A percentile compares a stretch with the other conserved stretches of the same genome.
Evolutionary conservation across 1,140 invertebrate species (phyloP).

Genomic region (Tetranychus urticae): DNA sequence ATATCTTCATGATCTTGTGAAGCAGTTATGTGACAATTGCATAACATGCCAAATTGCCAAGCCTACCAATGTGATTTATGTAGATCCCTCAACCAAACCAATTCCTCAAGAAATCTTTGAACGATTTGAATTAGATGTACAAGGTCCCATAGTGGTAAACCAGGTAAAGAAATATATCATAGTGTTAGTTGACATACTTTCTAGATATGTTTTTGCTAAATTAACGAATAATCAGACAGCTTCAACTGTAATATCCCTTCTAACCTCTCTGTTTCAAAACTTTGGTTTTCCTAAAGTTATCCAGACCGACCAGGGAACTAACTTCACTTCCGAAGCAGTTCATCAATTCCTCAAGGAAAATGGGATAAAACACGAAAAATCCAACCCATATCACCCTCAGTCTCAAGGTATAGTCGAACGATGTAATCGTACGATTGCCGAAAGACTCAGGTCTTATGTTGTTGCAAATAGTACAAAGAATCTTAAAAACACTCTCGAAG

Average conservation of each 20-base stretch:
- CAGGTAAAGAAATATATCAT: neutral
- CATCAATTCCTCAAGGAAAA: neutral
- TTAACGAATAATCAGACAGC: neutral
- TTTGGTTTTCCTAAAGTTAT: neutral
- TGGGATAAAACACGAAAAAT: neutral
- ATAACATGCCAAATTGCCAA: neutral
- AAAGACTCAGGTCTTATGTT: neutral
- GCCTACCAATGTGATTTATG: neutral
- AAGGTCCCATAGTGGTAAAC: neutral
- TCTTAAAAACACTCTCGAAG: neutral
- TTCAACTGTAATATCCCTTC: neutral
- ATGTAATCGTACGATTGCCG: neutral
- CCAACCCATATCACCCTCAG: neutral
- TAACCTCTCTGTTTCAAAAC: neutral
- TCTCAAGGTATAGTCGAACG: neutral
- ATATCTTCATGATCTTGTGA: neutral
- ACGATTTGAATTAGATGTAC: neutral
- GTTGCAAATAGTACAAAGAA: neutral
- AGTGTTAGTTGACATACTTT: neutral
- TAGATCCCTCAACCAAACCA: neutral
- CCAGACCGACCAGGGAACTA: neutral
- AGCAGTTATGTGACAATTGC: no score
- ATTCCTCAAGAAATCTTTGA: neutral
- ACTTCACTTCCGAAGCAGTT: neutral
- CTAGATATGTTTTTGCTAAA: neutral